Conservation (phyloP, 2,888 invertebrate species). For the Lepetodrilus schrolli region DNA sequence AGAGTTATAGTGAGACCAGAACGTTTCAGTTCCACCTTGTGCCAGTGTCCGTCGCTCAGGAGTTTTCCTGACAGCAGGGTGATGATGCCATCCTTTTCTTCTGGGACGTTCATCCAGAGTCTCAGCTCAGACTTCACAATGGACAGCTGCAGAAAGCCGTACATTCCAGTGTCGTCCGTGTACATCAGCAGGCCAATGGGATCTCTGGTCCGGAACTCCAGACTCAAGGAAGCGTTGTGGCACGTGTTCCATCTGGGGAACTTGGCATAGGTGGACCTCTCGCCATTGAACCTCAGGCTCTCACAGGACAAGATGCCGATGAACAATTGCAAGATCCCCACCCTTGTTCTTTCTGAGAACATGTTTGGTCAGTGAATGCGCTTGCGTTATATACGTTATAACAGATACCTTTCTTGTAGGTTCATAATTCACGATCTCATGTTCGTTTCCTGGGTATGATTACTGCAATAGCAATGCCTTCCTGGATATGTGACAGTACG, state of each 20-base stretch:
- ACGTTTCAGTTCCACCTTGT: conserved; percentile 74
- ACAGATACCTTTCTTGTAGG: no score
- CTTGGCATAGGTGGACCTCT: conserved; percentile 58
- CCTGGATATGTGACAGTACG: no score
- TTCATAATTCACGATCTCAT: no score
- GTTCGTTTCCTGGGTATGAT: no score
- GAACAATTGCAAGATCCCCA: no score
- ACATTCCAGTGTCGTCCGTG: conserved; percentile 95
- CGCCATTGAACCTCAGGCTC: conserved; percentile 51
- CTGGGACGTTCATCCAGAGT: conserved; percentile 77
- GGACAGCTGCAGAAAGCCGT: conserved; percentile 77
- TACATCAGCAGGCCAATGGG: conserved; percentile 80
- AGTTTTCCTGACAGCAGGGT: conserved; percentile 62
- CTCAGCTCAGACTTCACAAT: conserved; percentile 79
- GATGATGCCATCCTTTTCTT: conserved; percentile 60
- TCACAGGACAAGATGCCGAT: conserved; percentile 29
- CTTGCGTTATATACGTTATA: no score
- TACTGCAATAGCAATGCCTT: no score
- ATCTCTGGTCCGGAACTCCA: conserved; percentile 65
- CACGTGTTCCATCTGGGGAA: conserved; percentile 73
- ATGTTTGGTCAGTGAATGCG: no score
- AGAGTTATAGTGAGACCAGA: conserved; percentile 69
- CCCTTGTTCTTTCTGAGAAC: no score
- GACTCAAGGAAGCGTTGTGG: conserved; percentile 65
- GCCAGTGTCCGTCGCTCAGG: conserved; percentile 71